Conservation (phyloP, 2,888 invertebrate genomes). For the Ligdia adustata region DNA sequence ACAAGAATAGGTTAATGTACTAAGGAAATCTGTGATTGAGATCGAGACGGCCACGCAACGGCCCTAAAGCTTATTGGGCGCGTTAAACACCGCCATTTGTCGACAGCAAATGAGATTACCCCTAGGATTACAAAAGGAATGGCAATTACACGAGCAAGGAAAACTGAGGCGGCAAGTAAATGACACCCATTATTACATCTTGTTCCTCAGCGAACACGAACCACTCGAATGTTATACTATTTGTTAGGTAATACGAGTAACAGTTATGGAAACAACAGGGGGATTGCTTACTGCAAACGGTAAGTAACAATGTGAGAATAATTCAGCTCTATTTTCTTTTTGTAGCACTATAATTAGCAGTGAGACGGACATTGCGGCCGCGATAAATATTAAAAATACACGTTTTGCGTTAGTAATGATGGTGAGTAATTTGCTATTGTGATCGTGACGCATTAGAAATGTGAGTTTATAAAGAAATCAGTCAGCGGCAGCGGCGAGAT, state of each 20-base stretch:
- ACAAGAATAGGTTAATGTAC: constrained; percentile 9
- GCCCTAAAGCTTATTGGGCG: constrained; percentile 44
- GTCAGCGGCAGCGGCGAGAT: constrained; percentile 54
- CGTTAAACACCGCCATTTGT: constrained; percentile 53
- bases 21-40: constrained; percentile 32
- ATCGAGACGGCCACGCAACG: constrained; percentile 35
- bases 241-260: constrained; percentile 57
- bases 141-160: constrained; percentile 47
- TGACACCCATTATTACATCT: constrained; percentile 51
- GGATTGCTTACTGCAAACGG: constrained; percentile 48
- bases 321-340: constrained; percentile 61
- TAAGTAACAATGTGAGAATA: constrained; percentile 49
- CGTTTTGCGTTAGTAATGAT: constrained; percentile 36
- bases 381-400: constrained; percentile 40
- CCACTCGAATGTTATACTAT: constrained; percentile 50
- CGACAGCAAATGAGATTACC: constrained; percentile 55
- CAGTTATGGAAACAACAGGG: constrained; percentile 68
- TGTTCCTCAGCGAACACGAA: constrained; percentile 38
- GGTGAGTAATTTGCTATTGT: constrained; percentile 40
- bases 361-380: constrained; percentile 35
- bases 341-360: constrained; percentile 54
- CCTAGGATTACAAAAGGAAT: constrained; percentile 52
- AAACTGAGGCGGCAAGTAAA: constrained; percentile 53
- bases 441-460: constrained; percentile 35
- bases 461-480: constrained; percentile 46